phyloP scores from a whole-genome alignment of 2,797 vertebrate species.

The Champsocephalus esox region DNA sequence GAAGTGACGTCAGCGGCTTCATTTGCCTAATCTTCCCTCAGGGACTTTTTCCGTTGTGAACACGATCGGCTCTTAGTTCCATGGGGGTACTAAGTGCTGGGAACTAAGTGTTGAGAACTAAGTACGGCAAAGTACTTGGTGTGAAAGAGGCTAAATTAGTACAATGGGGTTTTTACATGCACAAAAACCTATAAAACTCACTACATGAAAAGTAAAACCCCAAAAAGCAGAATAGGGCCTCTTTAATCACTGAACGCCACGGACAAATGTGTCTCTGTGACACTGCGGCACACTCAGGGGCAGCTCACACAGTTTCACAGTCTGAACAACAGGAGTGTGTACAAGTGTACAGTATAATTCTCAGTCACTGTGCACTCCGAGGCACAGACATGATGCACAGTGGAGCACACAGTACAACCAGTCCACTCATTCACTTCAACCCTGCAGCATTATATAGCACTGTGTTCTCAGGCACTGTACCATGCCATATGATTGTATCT shows the following conservation, averaged over 20 bases:
- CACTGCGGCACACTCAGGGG: constrained; percentile 32
- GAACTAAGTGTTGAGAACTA: no score
- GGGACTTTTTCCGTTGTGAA: no score
- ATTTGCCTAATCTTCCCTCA: no score
- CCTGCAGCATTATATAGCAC: constrained; percentile 29
- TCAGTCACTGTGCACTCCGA: constrained; percentile 49
- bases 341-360: constrained; percentile 57
- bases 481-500: constrained; percentile 37
- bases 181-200: no score
- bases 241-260: constrained; percentile 23
- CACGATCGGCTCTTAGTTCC: no score
- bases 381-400: constrained; percentile 50
- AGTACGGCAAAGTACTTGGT: no score
- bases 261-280: constrained; percentile 36
- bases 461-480: constrained; percentile 5
- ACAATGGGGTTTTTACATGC: no score
- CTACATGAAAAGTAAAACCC: no score
- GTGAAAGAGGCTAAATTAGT: no score
- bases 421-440: constrained; percentile 12
- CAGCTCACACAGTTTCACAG: constrained; percentile 48
- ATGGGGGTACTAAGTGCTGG: no score
- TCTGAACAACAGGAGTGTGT: constrained; percentile 41
- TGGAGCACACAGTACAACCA: constrained; percentile 37
- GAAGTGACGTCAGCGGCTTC: no score
- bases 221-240: not conserved